Percentiles rank a stretch among this genome's conserved stretches.
Conservation (phyloP, 1,140 invertebrate species). For the Drosophila ironensis region DNA sequence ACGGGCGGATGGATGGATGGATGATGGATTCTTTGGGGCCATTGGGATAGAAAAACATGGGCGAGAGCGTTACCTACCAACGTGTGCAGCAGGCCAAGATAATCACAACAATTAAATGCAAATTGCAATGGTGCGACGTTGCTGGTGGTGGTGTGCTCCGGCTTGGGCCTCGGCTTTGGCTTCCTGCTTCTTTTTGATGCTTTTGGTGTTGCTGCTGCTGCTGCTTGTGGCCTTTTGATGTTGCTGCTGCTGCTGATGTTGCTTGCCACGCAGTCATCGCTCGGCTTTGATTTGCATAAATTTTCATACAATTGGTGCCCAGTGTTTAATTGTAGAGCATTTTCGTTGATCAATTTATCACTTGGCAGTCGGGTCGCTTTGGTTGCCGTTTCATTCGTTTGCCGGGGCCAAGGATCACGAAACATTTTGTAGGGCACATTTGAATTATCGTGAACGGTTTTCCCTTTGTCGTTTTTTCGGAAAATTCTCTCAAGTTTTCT, state of each 20-base stretch:
- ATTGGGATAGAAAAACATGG: conserved; percentile 12
- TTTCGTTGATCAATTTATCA: conserved; percentile 53
- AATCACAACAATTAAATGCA: conserved; percentile 81
- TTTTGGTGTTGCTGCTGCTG: conserved; percentile 41
- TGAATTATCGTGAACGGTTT: conserved; percentile 7
- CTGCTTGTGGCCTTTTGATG: conserved; percentile 47
- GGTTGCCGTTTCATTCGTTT: conserved; percentile 40
- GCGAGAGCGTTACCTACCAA: conserved; percentile 52
- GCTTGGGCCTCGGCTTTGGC: not conserved
- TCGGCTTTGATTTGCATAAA: conserved; percentile 72
- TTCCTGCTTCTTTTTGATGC: conserved; percentile 30
- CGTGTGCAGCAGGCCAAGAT: conserved; percentile 81
- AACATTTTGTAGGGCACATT: conserved; percentile 73
- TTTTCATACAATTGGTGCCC: conserved; percentile 67
- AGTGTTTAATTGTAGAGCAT: conserved; percentile 65
- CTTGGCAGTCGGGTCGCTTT: conserved; percentile 24
- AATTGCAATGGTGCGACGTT: conserved; percentile 65
- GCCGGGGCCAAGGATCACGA: conserved; percentile 56
- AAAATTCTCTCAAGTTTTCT: not conserved
- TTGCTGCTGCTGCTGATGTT: conserved; percentile 24
- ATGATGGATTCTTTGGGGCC: conserved; percentile 58
- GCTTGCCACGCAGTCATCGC: conserved; percentile 66
- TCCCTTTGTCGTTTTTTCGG: not conserved
- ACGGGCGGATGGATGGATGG: too few relatives aligned
- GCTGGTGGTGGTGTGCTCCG: conserved; percentile 33